phyloP scores from a whole-genome alignment of 2,888 invertebrate genomes.

The Adelphocoris suturalis region DNA sequence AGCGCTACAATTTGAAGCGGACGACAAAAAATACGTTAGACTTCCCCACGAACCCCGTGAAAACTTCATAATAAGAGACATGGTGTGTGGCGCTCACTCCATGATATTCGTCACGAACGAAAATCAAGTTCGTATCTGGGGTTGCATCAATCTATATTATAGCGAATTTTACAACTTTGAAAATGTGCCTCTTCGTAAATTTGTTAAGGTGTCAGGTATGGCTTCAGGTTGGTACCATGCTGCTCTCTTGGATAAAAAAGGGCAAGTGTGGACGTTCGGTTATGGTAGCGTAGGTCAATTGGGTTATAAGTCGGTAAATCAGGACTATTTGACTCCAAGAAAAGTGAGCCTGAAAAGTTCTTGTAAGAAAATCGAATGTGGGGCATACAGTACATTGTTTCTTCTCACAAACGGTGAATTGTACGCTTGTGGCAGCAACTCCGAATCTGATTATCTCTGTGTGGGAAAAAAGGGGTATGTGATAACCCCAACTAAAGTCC shows the following conservation, averaged over 20 bases:
- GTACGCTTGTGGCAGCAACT: conserved; percentile 42
- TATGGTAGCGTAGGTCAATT: conserved; percentile 44
- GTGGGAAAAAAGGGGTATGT: conserved; percentile 31
- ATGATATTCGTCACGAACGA: not conserved
- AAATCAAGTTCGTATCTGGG: conserved; percentile 21
- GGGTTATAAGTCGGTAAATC: not conserved
- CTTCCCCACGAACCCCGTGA: not conserved
- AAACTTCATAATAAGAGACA: conserved; percentile 22
- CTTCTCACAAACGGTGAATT: conserved; percentile 33
- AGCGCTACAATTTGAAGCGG: not conserved
- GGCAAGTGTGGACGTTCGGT: conserved; percentile 51
- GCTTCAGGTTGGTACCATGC: conserved; percentile 27
- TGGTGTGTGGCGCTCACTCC: conserved; percentile 39
- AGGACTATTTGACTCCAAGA: not conserved
- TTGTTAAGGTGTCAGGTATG: not conserved
- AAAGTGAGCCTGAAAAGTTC: not conserved
- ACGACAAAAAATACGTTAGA: not conserved
- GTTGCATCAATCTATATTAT: conserved; percentile 45
- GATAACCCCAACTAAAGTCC: conserved; percentile 7
- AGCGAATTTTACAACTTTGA: conserved; percentile 11
- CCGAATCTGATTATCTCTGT: conserved; percentile 29
- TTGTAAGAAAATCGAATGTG: conserved; percentile 52
- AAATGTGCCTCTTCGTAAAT: not conserved
- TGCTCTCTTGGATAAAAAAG: conserved; percentile 14
- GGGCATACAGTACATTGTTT: conserved; percentile 38